Base-by-base conservation (phyloP, 1,140 invertebrate species). In the Chelonus insularis region DNA sequence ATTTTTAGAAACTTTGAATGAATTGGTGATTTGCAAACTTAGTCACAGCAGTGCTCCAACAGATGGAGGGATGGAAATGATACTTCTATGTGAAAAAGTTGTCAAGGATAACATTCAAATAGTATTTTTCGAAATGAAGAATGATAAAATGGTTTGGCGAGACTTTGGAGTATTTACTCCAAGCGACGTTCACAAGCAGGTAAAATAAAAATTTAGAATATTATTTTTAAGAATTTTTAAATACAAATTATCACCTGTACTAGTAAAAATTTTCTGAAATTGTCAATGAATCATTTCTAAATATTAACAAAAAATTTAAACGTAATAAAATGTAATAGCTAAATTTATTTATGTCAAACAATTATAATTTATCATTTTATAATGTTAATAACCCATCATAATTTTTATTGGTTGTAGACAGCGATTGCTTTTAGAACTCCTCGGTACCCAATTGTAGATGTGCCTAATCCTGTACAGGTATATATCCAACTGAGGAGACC, bases 61-160 rank as follows among this genome's bases (percentile, higher is more conserved):
- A 0, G 85, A 86, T 43, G 95, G 95, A 39, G 92, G 92, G 8
- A 88, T 89, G 66, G 92, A 96, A 72, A 89, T 98, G 59, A 95
- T 98, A 60, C 81, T 98, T 45, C 84, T 97, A 0, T 97, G 95
- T 82, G 95, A 97, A 80, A 96, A 96, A 86, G 89, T 93, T 48
- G 84, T 86, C 36, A 91, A 90, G 77, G 95, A 98, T 81, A 95
- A 98, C 75, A 95, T 97, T 66, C 85, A 91, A 69, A 86, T 98
- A 54, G 82, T 91, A 45, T 96, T 98, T 80, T 97, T 86, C 76
- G 91, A 97, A 82, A 90, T 93, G 78, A 83, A 86, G 61, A 84
- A 89, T 68, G 89, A 89, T 0, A 76, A 85, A 34, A 68, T 88
- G 0, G 77, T 89, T 20, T 98, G 96, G 96, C 92, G 96, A 83